Conservation (phyloP, 1,140 invertebrate species). For the Micrasema longulum region DNA sequence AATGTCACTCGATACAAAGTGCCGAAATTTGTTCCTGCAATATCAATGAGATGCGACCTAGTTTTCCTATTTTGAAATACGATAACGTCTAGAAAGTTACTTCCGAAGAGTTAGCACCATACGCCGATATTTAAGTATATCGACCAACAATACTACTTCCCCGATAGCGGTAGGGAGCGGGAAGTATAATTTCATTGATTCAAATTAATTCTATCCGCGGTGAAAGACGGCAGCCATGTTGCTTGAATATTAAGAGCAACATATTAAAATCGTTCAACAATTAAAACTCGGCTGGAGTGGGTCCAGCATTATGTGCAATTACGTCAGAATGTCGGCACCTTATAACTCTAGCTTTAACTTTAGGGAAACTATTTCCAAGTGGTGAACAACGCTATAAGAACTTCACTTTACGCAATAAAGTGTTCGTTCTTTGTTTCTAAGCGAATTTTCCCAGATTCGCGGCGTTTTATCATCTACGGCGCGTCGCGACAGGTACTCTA, state of each 20-base stretch:
- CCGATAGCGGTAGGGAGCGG: background rate
- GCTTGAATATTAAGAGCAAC: slow-evolving; percentile 3
- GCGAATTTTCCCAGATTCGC: too few species aligned
- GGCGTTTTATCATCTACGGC: background rate
- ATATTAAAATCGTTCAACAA: slow-evolving; percentile 7
- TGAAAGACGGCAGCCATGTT: slow-evolving; percentile 3
- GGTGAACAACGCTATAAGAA: background rate
- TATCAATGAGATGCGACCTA: slow-evolving; percentile 22
- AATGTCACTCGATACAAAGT: slow-evolving; percentile 29
- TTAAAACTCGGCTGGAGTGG: slow-evolving; percentile 17
- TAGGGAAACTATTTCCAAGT: slow-evolving; percentile 7
- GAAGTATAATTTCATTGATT: slow-evolving; percentile 7
- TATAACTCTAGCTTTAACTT: background rate
- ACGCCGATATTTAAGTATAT: background rate
- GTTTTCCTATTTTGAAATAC: slow-evolving; percentile 24
- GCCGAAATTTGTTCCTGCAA: slow-evolving; percentile 23
- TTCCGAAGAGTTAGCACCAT: background rate
- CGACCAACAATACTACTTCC: background rate
- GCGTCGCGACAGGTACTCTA: background rate
- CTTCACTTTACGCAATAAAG: too few species aligned
- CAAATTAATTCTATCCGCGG: slow-evolving; percentile 8
- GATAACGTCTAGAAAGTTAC: background rate
- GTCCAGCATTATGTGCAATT: slow-evolving; percentile 17
- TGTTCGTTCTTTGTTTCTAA: too few species aligned
- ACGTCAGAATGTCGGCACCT: slow-evolving; percentile 17